Base-by-base conservation (phyloP, 1,140 invertebrate genomes). In the Drosophila tropicalis region DNA sequence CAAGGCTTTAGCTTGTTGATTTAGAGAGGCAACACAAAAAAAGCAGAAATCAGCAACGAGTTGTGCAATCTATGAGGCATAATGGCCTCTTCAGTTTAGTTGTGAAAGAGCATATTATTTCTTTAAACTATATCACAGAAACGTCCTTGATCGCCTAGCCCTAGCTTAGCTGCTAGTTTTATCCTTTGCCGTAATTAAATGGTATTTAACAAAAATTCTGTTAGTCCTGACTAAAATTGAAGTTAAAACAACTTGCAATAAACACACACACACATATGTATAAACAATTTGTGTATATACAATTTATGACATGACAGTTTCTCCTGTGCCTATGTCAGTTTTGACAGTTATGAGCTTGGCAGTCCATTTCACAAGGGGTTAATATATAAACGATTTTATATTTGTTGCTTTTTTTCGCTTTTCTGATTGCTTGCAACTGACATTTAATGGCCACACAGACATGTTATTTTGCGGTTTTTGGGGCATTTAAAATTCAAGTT, bases 401-500 rank as follows among this genome's bases (percentile, higher is more conserved):
- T 76, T 72, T 82, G 0, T 5, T 29, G 29, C 60, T 19, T 7
- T 19, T 7, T 17, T 39, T 58, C 10, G 32, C 36, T 25, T 56
- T 25, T 6, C 10, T 36, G 56, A 19, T 29, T 55, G 71, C 55
- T 70, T 87, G 83, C 62, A 63, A 73, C 75, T 87, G 82, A 85
- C 83, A 87, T 85, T 87, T 85, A 85, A 85, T 85, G 83, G 87
- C 82, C 82, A 61, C 82, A 85, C 77, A 73, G 61, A 82, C 75
- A 75, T 81, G 83, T 68, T 85, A 67, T 81, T 73, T 76, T 85
- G 81, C 68, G 82, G 81, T 75, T 55, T 58, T 51, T 51, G 61
- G 57, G 62, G 66, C 68, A 81, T 85, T 85, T 82, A 87, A 87
- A 87, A 85, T 85, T 85, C 82, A 85, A 85, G 82, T 85, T 85